Evolutionary conservation across 1,140 invertebrate genomes (phyloP).

Genomic region (Hycleus cichorii): DNA sequence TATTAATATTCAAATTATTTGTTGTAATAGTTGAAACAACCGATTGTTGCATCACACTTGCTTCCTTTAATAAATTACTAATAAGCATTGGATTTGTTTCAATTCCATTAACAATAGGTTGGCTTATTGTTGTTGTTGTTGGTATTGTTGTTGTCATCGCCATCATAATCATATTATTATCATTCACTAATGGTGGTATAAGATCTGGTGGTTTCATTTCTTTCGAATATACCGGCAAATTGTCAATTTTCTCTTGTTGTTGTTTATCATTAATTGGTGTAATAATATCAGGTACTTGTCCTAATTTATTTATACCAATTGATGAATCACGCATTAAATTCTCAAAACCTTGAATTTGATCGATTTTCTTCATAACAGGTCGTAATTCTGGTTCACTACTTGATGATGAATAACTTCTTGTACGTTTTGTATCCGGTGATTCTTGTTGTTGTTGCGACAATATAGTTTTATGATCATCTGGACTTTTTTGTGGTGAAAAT

Average conservation of each 20-base stretch:
- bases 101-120: constrained; percentile 34
- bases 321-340: constrained; percentile 37
- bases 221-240: constrained; percentile 24
- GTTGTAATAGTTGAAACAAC: neutral
- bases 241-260: neutral
- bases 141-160: neutral
- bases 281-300: constrained; percentile 28
- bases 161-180: constrained; percentile 11
- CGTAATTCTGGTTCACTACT: constrained; percentile 41
- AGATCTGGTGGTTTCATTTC: constrained; percentile 39
- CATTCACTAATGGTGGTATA: constrained; percentile 36
- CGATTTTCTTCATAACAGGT: constrained; percentile 40
- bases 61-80: constrained; percentile 37
- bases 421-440: constrained; percentile 19
- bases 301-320: constrained; percentile 30
- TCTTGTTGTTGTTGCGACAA: constrained; percentile 17
- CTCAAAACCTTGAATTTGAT: constrained; percentile 41
- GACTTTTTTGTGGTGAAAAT: constrained; percentile 49
- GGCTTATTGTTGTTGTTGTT: neutral
- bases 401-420: constrained; percentile 25
- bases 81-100: constrained; percentile 38
- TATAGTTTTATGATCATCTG: constrained; percentile 28
- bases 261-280: constrained; percentile 22
- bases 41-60: constrained; percentile 24
- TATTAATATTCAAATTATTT: no score